Conservation (phyloP, 2,888 invertebrate species). For the Nomada ferruginata region DNA sequence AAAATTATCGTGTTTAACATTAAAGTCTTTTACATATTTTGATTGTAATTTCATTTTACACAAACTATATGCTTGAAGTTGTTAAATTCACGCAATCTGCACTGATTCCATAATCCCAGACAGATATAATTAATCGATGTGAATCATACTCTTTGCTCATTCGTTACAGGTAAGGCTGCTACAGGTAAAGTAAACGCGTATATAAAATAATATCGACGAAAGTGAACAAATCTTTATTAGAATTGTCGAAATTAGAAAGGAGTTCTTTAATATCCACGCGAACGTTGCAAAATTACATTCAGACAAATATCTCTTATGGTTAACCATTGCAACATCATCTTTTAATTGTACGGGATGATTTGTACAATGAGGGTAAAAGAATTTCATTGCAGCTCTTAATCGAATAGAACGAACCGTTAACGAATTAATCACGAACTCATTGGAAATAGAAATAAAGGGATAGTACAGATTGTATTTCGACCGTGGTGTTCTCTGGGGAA, state of each 20-base stretch:
- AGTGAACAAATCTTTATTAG: neutral
- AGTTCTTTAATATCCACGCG: neutral
- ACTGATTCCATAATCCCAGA: neutral
- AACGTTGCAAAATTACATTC: neutral
- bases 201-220: neutral
- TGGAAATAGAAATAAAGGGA: neutral
- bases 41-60: too few relatives aligned
- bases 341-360: neutral
- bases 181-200: neutral
- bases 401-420: neutral
- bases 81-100: neutral
- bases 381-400: neutral
- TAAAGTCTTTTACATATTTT: too few relatives aligned
- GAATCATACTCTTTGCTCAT: too few relatives aligned
- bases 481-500: neutral
- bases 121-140: too few relatives aligned
- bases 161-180: neutral
- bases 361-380: neutral
- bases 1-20: neutral
- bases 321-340: neutral
- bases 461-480: neutral
- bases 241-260: neutral
- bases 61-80: neutral
- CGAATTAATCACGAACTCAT: conserved; percentile 12
- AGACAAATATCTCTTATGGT: neutral